These are phyloP conservation scores for Sepiola atlantica DNA, from an alignment of 2,888 invertebrate genomes.

Conservation along the genomic window DNA sequence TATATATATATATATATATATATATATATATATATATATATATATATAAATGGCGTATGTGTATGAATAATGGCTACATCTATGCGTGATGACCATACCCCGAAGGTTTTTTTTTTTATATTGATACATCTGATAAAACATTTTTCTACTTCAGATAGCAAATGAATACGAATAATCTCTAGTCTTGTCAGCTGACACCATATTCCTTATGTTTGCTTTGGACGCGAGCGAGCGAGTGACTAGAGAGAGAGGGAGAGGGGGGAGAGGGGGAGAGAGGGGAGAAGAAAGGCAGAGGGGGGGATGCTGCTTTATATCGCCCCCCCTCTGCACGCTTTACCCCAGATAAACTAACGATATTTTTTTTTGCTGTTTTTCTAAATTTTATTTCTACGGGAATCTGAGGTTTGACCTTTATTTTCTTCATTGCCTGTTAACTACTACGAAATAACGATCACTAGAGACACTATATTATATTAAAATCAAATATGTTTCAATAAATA, in stretches of 20 bases:
- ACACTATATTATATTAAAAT: background rate
- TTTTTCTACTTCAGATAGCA: constrained; percentile 8
- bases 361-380: background rate
- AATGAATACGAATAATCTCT: background rate
- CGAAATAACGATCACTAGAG: background rate
- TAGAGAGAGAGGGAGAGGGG: no score
- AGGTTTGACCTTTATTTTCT: background rate
- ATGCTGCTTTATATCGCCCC: background rate
- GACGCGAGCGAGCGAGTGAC: background rate
- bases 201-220: background rate
- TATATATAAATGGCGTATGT: background rate
- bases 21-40: background rate
- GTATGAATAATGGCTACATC: background rate
- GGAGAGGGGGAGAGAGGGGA: no score
- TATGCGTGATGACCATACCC: background rate
- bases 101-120: background rate
- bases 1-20: background rate
- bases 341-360: background rate
- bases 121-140: background rate
- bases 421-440: background rate
- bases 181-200: background rate
- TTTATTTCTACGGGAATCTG: background rate
- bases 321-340: background rate
- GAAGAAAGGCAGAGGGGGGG: no score
- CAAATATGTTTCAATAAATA: background rate